Percentiles rank a stretch among this genome's conserved stretches.
phyloP scores from a whole-genome alignment of 2,888 invertebrate species.

The Trypoxylon attenuatum region DNA sequence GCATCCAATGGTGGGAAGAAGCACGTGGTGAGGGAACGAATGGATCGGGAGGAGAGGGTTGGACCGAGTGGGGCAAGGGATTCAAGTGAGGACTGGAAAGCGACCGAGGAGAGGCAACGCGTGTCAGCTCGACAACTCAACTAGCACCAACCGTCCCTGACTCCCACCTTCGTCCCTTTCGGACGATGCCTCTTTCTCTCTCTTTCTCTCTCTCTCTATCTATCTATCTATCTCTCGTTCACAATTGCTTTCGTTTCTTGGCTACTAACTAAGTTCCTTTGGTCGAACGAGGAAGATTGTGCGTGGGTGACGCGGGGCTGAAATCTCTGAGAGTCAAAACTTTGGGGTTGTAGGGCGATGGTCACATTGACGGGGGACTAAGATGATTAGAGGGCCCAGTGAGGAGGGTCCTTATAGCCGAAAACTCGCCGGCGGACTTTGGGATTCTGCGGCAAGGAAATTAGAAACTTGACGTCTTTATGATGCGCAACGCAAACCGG shows the following conservation, averaged over 20 bases:
- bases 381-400: conserved; percentile 25
- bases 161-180: conserved; percentile 56
- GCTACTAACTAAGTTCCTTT: too few relatives aligned
- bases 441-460: background rate
- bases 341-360: conserved; percentile 28
- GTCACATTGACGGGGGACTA: conserved; percentile 24
- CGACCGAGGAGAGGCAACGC: conserved; percentile 64
- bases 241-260: too few relatives aligned
- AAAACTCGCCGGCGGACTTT: background rate
- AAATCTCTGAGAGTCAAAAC: conserved; percentile 30
- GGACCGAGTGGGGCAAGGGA: too few relatives aligned
- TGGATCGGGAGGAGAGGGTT: conserved; percentile 15
- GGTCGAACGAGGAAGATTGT: background rate
- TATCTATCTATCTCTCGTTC: too few relatives aligned
- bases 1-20: conserved; percentile 18
- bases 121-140: conserved; percentile 75
- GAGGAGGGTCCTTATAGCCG: background rate
- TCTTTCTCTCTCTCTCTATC: too few relatives aligned
- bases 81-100: too few relatives aligned
- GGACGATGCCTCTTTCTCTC: conserved; percentile 29
- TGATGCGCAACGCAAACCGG: too few relatives aligned
- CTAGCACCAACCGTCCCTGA: conserved; percentile 71
- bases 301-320: conserved; percentile 29
- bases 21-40: conserved; percentile 24
- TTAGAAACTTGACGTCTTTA: too few relatives aligned